Base-by-base conservation (phyloP, 2,888 invertebrate genomes). In the Rhopalosiphum nymphaeae region DNA sequence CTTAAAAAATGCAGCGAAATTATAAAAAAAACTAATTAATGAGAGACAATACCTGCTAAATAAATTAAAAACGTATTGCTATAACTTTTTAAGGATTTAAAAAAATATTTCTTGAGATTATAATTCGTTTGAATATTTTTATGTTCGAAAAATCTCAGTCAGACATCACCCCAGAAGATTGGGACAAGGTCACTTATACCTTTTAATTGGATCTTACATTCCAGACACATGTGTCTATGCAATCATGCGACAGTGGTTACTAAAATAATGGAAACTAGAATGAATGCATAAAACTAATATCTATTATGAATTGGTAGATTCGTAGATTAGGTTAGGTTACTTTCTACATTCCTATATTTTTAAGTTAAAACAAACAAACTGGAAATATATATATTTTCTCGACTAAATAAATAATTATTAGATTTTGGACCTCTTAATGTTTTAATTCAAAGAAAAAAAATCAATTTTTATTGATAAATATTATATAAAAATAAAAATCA, bases 171-270 rank as follows among this genome's bases (percentile, higher is more conserved):
- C 78, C 56, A 89, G 67, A 93, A 89, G 89, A 88, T 56, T 53
- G 25, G 53, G 42, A 93, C 88, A 93, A 93, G 92, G 92, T 89
- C 92, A 89, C 88, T 88, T 67, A 92, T 88, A 93, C 92, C 78
- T 93, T 89, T 89, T 89, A 78, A 93, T 93, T 53, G 44, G 25
- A 89, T 89, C 67, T 56, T 44, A 25, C 92, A 93, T 93, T 93
- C 92, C 78, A 44, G 29, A 92, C n/a, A 61, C 78, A 78, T 89
- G 44, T 89, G 78, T 93, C 89, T 78, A 89, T 56, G 25, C 25
- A 25, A 44, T 93, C 88, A 89, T 56, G 25, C 7, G 3, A 53
- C 92, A 89, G 89, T 93, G 92, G 53, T 93, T 89, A 78, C 89
- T 93, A 93, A 93, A 93, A n/a, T 89, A 44, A 49, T 49, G 86